These are phyloP conservation scores for Panagrolaimus sp. DNA, from an alignment of 1,140 invertebrate species.

Conservation along the genomic window DNA sequence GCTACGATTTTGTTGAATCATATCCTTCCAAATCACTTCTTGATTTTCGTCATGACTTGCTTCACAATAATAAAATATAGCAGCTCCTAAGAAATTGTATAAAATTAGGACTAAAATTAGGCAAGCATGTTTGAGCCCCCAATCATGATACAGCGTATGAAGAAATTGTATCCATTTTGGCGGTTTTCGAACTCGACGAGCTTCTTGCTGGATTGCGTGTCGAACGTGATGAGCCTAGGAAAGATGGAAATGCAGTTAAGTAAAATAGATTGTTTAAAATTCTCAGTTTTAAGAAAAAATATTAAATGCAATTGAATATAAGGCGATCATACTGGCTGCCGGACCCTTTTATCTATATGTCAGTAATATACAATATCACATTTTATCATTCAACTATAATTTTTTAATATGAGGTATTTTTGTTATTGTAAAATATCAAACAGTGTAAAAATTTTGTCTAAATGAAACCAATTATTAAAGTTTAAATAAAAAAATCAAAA, in stretches of 20 bases:
- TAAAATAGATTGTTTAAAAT: too few species aligned
- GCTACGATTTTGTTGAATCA: constrained; percentile 33
- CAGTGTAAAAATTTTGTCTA: too few species aligned
- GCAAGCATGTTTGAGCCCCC: constrained; percentile 43
- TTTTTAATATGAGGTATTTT: too few species aligned
- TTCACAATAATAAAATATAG: constrained; percentile 45
- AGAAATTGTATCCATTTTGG: constrained; percentile 33
- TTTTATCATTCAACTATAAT: too few species aligned
- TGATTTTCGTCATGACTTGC: constrained; percentile 32
- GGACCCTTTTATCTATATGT: too few species aligned
- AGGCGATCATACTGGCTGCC: too few species aligned
- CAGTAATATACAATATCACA: too few species aligned
- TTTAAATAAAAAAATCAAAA: too few species aligned
- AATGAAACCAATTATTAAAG: too few species aligned
- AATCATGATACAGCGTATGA: constrained; percentile 40
- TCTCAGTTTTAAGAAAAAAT: too few species aligned
- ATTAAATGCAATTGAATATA: too few species aligned
- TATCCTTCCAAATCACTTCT: constrained; percentile 34
- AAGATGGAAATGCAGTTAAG: not conserved
- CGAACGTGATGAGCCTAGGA: constrained; percentile 33
- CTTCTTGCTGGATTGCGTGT: constrained; percentile 25
- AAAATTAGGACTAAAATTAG: constrained; percentile 38
- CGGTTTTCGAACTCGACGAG: constrained; percentile 25
- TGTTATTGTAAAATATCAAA: too few species aligned
- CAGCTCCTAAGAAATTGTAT: constrained; percentile 47